Evolutionary conservation across 1,140 invertebrate species (phyloP).

Genomic region (Holcopasites calliopsidis): DNA sequence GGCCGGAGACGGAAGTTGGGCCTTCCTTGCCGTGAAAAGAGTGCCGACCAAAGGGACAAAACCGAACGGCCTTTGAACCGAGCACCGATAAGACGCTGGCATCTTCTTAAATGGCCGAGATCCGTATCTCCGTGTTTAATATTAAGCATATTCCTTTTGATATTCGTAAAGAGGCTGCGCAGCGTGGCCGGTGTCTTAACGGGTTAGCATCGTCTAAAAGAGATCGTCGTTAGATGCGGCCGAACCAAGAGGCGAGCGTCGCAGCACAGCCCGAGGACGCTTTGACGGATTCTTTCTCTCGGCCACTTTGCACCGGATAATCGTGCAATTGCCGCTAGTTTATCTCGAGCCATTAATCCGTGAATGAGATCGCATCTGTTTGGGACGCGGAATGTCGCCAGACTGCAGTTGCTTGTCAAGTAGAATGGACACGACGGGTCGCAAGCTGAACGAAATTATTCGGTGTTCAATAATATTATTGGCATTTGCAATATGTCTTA

Average conservation of each 20-base stretch:
- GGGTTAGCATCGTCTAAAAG: slow-evolving; percentile 52
- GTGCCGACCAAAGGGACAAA: slow-evolving; percentile 61
- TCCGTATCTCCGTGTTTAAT: slow-evolving; percentile 68
- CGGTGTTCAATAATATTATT: too few species aligned
- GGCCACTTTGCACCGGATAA: slow-evolving; percentile 47
- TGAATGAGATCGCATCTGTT: slow-evolving; percentile 15
- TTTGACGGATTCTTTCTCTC: slow-evolving; percentile 55
- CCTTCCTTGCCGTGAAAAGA: slow-evolving; percentile 52
- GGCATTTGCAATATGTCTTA: too few species aligned
- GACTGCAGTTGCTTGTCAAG: background rate
- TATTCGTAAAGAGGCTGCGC: slow-evolving; percentile 50
- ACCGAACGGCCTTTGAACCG: slow-evolving; percentile 63
- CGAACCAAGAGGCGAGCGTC: slow-evolving; percentile 25
- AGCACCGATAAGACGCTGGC: slow-evolving; percentile 64
- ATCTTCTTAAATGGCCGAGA: slow-evolving; percentile 62
- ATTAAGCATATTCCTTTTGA: slow-evolving; percentile 73
- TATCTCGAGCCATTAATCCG: slow-evolving; percentile 44
- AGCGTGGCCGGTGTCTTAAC: slow-evolving; percentile 52
- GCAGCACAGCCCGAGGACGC: slow-evolving; percentile 6
- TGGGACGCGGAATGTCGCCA: background rate
- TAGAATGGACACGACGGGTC: too few species aligned
- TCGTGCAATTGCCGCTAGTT: slow-evolving; percentile 37
- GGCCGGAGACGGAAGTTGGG: slow-evolving; percentile 16
- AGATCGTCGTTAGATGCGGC: slow-evolving; percentile 25
- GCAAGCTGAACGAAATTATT: too few species aligned